A percentile compares a stretch with the other conserved stretches of the same genome.
These are phyloP conservation scores for Lucinisca nassula DNA, from an alignment of 2,888 invertebrate species.

Conservation along the genomic window DNA sequence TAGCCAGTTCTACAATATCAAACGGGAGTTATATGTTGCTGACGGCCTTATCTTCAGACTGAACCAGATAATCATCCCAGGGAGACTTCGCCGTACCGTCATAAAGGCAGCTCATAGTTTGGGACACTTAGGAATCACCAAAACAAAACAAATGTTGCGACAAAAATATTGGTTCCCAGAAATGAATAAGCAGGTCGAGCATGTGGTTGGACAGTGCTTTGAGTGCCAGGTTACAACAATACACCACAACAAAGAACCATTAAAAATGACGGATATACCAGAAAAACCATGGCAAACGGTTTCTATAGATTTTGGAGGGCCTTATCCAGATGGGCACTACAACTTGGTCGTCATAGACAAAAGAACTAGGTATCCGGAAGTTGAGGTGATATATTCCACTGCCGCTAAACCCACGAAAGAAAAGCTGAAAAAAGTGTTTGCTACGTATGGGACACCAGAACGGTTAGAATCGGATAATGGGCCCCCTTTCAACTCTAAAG, in stretches of 20 bases:
- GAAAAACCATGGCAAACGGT: constrained; percentile 25
- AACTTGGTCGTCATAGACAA: constrained; percentile 1
- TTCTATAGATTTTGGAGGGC: constrained; percentile 28
- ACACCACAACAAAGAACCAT: constrained; percentile 34
- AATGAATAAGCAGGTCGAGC: constrained; percentile 37
- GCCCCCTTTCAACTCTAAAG: neutral
- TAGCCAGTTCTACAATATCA: neutral
- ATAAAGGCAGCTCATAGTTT: constrained; percentile 41
- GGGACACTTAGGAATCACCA: constrained; percentile 47
- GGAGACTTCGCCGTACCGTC: constrained; percentile 19
- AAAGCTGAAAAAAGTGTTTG: neutral
- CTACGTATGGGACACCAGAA: neutral
- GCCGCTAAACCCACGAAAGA: constrained; percentile 1
- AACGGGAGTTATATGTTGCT: constrained; percentile 13
- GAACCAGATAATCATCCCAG: constrained; percentile 31
- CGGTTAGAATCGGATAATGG: neutral
- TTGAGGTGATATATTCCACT: neutral
- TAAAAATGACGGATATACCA: constrained; percentile 46
- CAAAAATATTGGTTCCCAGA: constrained; percentile 45
- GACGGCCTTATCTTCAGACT: constrained; percentile 29
- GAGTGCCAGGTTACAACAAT: constrained; percentile 50
- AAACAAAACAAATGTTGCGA: constrained; percentile 39
- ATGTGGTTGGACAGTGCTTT: constrained; percentile 34
- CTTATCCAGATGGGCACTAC: no score
- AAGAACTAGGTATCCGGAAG: constrained; percentile 8